These are phyloP conservation scores for Xenops minutus DNA, from an alignment of 2,797 vertebrate genomes.

Conservation along the genomic window DNA sequence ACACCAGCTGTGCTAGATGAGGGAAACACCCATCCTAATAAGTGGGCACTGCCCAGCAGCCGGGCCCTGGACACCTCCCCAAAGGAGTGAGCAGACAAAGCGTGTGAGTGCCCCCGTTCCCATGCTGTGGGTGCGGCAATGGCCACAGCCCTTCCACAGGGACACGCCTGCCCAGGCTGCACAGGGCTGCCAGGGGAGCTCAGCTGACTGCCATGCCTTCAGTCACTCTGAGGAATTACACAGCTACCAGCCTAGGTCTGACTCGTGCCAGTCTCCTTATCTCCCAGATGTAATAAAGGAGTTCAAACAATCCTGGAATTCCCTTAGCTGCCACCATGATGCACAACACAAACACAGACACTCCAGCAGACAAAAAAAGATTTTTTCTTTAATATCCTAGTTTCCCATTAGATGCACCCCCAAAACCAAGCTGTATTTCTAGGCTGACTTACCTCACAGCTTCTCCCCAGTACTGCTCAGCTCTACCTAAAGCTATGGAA, in stretches of 20 bases:
- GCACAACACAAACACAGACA: neutral
- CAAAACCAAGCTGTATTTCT: neutral
- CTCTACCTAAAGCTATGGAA: neutral
- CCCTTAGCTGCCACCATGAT: neutral
- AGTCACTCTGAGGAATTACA: neutral
- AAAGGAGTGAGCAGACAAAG: neutral
- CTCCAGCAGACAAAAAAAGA: neutral
- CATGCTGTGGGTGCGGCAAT: neutral
- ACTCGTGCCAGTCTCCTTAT: neutral
- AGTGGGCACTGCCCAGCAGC: neutral
- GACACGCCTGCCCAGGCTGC: neutral
- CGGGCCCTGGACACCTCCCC: neutral
- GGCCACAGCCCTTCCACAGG: no score
- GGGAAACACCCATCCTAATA: neutral
- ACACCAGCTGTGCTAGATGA: neutral
- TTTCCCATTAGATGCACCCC: neutral
- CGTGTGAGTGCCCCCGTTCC: fast-evolving
- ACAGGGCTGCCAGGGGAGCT: neutral
- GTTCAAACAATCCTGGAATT: neutral
- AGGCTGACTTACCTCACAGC: neutral
- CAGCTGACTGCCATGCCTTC: neutral
- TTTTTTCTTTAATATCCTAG: neutral
- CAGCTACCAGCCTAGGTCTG: neutral
- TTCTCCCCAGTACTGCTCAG: neutral
- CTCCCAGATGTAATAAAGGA: neutral